Evolutionary conservation across 2,888 invertebrate species (phyloP).

Genomic region (Protonemura montana): DNA sequence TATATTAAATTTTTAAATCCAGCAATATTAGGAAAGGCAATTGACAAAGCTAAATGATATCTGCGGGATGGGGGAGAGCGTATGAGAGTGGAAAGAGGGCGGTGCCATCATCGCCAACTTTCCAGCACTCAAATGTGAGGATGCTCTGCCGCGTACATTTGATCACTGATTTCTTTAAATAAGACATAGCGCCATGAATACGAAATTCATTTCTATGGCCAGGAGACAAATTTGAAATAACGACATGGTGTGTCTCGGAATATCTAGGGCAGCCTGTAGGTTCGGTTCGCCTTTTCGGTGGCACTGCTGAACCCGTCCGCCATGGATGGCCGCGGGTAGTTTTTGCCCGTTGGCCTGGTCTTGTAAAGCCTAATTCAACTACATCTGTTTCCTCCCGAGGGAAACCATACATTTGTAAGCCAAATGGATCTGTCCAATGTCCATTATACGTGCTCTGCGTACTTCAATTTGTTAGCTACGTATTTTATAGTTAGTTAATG

Average conservation of each 20-base stretch:
- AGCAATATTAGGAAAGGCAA: background rate
- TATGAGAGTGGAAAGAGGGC: background rate
- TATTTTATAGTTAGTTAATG: constrained; percentile 12
- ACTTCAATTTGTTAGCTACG: constrained; percentile 5
- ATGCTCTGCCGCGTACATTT: background rate
- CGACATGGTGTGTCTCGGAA: background rate
- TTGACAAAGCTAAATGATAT: background rate
- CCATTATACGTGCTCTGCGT: constrained; percentile 12
- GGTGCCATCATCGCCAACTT: background rate
- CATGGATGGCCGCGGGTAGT: background rate
- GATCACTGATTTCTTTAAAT: constrained; percentile 7
- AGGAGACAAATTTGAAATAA: background rate
- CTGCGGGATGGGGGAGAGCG: background rate
- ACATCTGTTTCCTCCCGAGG: background rate
- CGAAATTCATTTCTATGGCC: background rate
- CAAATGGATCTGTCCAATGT: constrained; percentile 12
- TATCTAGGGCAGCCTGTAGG: background rate
- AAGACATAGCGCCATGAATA: background rate
- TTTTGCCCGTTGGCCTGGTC: background rate
- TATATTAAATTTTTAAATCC: constrained; percentile 12
- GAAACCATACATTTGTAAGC: constrained; percentile 12
- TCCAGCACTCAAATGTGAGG: background rate
- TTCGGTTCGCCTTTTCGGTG: background rate
- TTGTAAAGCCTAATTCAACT: constrained; percentile 4
- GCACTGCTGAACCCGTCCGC: background rate